Percentiles rank a stretch among this genome's conserved stretches.
Conservation (phyloP, 35 echinoderm and acorn worm species). For the Patiria miniata region DNA sequence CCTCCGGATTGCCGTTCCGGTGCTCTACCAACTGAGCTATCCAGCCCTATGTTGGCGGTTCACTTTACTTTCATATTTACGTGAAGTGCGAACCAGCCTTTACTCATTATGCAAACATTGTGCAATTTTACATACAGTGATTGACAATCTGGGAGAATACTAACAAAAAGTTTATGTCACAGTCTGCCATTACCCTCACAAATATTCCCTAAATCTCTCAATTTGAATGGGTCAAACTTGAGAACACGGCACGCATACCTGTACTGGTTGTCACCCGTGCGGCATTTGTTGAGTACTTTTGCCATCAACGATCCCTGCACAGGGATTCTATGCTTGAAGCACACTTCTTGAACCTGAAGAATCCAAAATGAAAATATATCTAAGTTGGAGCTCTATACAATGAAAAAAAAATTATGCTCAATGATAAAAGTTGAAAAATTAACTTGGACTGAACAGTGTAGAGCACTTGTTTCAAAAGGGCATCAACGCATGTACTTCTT, state of each 20-base stretch:
- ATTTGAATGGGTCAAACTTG: no score
- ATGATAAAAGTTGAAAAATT: conserved; percentile 22
- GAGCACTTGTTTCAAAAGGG: background rate
- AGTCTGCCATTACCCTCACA: no score
- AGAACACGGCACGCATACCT: conserved; percentile 50
- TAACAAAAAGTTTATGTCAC: no score
- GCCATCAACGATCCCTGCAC: conserved; percentile 89
- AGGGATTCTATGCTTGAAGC: conserved; percentile 70
- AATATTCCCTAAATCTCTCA: no score
- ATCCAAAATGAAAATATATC: background rate
- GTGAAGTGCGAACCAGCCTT: no score
- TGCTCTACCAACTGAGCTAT: no score
- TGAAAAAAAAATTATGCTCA: background rate
- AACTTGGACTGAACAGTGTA: conserved; percentile 26
- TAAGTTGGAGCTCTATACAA: background rate
- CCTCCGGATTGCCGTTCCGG: no score
- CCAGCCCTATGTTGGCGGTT: no score
- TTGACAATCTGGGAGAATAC: no score
- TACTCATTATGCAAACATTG: no score
- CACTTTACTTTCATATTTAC: no score
- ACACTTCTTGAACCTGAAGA: conserved; percentile 83
- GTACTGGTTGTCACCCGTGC: conserved; percentile 63
- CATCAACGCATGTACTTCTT: background rate
- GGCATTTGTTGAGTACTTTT: conserved; percentile 81
- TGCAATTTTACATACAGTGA: no score